These are phyloP conservation scores for Micromesistius poutassou DNA, from an alignment of 2,797 vertebrate species.

Conservation along the genomic window DNA sequence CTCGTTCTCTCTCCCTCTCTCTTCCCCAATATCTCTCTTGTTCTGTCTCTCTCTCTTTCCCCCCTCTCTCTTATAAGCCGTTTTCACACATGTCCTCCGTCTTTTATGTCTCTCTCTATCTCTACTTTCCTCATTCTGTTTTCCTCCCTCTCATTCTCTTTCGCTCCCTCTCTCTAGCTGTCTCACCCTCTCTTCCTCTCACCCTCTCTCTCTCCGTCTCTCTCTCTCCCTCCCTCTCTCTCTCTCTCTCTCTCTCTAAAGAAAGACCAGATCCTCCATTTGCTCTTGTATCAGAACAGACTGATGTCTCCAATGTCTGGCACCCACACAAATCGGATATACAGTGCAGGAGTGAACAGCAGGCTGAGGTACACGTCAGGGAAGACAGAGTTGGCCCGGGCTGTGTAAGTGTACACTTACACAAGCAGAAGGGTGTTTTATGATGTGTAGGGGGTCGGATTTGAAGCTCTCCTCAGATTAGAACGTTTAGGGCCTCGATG, in stretches of 20 bases:
- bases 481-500: not conserved
- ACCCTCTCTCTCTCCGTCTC: slow-evolving; percentile 1
- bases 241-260: not conserved
- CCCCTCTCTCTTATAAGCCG: slow-evolving; percentile 42
- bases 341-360: not conserved
- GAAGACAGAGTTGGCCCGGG: not conserved
- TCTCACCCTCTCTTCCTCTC: not conserved
- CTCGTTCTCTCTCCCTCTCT: too few relatives aligned
- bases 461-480: not conserved
- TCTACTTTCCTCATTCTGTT: slow-evolving; percentile 14
- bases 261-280: not conserved
- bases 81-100: too few relatives aligned
- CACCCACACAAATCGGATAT: not conserved
- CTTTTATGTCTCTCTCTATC: slow-evolving; percentile 37
- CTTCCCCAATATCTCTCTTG: slow-evolving; percentile 14
- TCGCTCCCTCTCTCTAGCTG: not conserved
- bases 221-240: slow-evolving; percentile 8
- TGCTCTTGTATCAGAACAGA: not conserved
- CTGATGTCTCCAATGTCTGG: not conserved
- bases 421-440: not conserved
- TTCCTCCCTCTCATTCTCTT: not conserved
- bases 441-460: not conserved
- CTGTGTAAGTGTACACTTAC: not conserved
- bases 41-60: slow-evolving; percentile 33
- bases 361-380: too few relatives aligned